Base-by-base conservation (phyloP, 2,797 vertebrate species). In the Centroberyx gerrardi region DNA sequence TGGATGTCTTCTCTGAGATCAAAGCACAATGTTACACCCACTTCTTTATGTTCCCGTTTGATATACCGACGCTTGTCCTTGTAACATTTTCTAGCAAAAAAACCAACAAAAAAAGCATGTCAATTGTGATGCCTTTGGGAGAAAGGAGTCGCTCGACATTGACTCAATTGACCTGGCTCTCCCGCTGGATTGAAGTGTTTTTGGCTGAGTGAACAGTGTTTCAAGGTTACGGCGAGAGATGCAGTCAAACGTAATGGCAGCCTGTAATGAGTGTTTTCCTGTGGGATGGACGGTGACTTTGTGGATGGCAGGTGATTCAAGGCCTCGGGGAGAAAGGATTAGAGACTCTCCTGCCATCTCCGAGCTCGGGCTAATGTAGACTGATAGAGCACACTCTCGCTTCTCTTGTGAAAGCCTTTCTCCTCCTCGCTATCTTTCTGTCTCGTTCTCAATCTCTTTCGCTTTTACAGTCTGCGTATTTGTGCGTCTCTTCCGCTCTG, bases 241-340 rank as follows among this genome's bases (percentile, higher is more conserved):
- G 78, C 86, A 92, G 87, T 89, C 88, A 90, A 76, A 92, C 62
- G 83, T 89, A 88, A 89, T 91, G 88, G 87, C 88, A 90, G 88
- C 76, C 74, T 60, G 69, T 92, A 91, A 93, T 92, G 90, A 92
- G 78, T 76, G 85, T 87, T 90, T 91, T 93, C 93, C 92, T 91
- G 74, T 78, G 92, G 90, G 91, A 93, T 86, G 81, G 85, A 87
- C 74, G 62, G 84, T 90, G 90, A 93, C 91, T 93, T 93, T 92
- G 89, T 88, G 87, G 87, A 89, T 88, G 88, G 87, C 91, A 92
- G 91, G 88, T 93, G 89, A 91, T 87, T 90, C 77, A 58, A 81
- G 84, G 88, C 90, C 86, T 88, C 22, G 59, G 89, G 87, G 83
- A 71, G 71, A 51, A 48, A 72, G 72, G 81, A 92, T 90, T 90